Evolutionary conservation across 2,888 invertebrate genomes (phyloP).

Genomic region (Pseudeuparius sepicola): DNA sequence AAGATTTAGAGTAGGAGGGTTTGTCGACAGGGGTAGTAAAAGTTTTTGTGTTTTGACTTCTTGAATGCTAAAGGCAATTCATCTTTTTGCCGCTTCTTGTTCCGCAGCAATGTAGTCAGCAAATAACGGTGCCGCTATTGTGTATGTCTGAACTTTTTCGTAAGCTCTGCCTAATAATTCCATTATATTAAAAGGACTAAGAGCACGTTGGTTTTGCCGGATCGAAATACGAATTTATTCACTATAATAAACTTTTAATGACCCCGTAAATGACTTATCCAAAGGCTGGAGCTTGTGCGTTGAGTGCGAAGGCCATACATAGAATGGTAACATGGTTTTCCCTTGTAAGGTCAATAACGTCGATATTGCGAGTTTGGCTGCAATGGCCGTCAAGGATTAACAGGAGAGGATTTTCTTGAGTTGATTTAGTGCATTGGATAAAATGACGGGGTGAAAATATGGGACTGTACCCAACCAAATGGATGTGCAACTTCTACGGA

Average conservation of each 20-base stretch:
- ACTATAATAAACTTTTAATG: constrained; percentile 16
- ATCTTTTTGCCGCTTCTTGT: no score
- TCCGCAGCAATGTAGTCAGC: no score
- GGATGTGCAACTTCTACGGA: constrained; percentile 8
- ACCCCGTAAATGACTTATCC: constrained; percentile 13
- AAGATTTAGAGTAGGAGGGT: no score
- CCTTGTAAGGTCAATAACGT: no score
- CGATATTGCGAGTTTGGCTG: constrained; percentile 1
- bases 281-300: constrained; percentile 7
- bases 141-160: no score
- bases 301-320: constrained; percentile 1
- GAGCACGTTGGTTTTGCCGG: constrained; percentile 12
- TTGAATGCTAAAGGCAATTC: no score
- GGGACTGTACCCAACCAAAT: constrained; percentile 2
- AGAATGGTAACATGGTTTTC: constrained; percentile 5
- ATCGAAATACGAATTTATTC: constrained; percentile 15
- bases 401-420: background rate
- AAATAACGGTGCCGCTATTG: no score
- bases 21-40: no score
- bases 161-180: no score
- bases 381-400: background rate
- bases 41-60: no score
- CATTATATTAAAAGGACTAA: constrained; percentile 12
- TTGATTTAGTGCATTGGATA: background rate
- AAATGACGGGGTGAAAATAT: constrained; percentile 1